Evolutionary conservation across 1,140 invertebrate species (phyloP), one percentile per base, ranked within the genome.

Genomic region (Lucilia cuprina): DNA sequence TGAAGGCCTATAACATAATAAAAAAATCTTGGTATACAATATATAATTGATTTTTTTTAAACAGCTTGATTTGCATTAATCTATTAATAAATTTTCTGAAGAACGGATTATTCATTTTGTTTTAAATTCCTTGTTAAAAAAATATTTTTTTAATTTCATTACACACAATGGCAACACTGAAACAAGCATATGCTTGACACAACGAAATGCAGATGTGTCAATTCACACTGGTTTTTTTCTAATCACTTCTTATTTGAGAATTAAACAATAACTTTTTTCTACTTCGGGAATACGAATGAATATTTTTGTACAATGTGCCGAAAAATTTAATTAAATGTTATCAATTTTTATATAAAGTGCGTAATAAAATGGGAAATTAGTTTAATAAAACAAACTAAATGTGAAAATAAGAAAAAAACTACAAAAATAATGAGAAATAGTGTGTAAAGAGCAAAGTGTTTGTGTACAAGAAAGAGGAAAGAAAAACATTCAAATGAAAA

Each of bases 171-270:
- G 55, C 82, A 83, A 70, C 55, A 30, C 55, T 35, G 35, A n/a
- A 7, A 50, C 77, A 80, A 80, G 77, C 77, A 80, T 21, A 21
- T 49, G 77, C 41, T 80, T 80, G 77, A 25, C 77, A 25, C 12
- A 80, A 25, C 12, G 17, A 41, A 83, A n/a, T 70, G 82, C 82
- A 83, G 50, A 83, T 83, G 82, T 83, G 82, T 83, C 82, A 83
- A 21, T 78, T 78, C 75, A 83, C 82, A 47, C 25, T 19, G n/a
- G 25, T 17, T 83, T 83, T 82, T 70, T 78, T n/a, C 47, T 21
- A 50, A 41, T 13, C 30, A 83, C 12, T 83, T 74, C 82, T 74
- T 21, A 60, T 74, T 83, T 83, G 77, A 49, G 47, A 80, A 80
- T 80, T 80, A 49, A 47, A 78, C 34, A 83, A 35, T 82, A 10